Evolutionary conservation across 2,113 vertebrate genomes (phyloP).

Genomic region (Falcunculus frontatus): DNA sequence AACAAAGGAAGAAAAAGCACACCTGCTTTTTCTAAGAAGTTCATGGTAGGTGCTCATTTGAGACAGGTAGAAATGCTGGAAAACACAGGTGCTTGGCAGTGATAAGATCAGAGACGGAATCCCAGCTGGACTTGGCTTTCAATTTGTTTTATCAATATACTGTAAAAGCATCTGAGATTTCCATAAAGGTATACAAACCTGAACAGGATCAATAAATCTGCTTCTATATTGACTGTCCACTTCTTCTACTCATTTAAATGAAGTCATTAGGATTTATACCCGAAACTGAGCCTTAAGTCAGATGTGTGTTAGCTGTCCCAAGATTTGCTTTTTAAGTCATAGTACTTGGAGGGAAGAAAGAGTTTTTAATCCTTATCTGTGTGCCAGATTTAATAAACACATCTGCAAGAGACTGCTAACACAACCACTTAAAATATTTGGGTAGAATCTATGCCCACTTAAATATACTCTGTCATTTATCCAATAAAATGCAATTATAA

Average conservation of each 20-base stretch:
- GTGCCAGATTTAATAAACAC: conserved; percentile 18
- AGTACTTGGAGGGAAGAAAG: background rate
- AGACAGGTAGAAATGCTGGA: background rate
- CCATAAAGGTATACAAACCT: background rate
- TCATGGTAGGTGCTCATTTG: background rate
- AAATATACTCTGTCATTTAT: conserved; percentile 50
- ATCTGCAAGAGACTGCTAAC: conserved; percentile 6
- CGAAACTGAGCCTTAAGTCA: background rate
- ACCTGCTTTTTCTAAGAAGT: background rate
- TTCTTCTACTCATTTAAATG: background rate
- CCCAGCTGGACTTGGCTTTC: background rate
- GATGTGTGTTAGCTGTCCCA: background rate
- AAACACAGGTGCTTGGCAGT: background rate
- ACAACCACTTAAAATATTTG: conserved; percentile 44
- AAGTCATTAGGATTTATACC: background rate
- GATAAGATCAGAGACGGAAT: background rate
- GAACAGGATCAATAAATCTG: background rate
- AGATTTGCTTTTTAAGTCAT: background rate
- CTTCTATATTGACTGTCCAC: background rate
- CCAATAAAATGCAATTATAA: conserved; percentile 37
- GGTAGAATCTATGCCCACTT: conserved; percentile 37
- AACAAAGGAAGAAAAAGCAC: background rate
- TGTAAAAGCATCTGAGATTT: background rate
- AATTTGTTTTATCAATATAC: background rate
- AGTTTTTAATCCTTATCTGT: background rate